phyloP scores from a whole-genome alignment of 2,113 vertebrate genomes.

The Danio rerio region DNA sequence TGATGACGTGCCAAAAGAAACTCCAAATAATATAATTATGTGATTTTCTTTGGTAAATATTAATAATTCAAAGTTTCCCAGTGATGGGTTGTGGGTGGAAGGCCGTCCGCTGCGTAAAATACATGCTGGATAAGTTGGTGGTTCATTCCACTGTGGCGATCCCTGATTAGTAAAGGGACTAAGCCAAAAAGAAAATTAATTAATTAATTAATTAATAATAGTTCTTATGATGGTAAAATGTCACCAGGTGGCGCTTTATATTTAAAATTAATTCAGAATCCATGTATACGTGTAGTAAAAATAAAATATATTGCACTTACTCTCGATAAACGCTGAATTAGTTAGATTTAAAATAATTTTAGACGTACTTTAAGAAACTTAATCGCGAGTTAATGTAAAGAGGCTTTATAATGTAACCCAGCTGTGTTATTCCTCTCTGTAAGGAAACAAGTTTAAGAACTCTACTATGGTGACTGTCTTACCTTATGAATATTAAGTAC shows the following conservation, averaged over 20 bases:
- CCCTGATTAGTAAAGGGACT: too few species aligned
- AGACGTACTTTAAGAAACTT: background rate
- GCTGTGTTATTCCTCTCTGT: background rate
- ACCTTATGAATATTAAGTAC: background rate
- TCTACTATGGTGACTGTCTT: background rate
- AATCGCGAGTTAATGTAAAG: background rate
- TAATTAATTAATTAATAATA: too few species aligned
- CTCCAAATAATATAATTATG: background rate
- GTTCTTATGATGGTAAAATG: too few species aligned
- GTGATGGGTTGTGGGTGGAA: too few species aligned
- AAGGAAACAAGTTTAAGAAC: too few species aligned
- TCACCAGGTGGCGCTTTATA: background rate
- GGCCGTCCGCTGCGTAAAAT: too few species aligned
- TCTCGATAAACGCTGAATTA: background rate
- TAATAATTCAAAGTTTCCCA: too few species aligned
- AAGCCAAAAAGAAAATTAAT: too few species aligned
- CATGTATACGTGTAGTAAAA: background rate
- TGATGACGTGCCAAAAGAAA: background rate
- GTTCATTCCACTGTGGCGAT: too few species aligned
- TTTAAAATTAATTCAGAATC: background rate
- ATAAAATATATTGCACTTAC: background rate
- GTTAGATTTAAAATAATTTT: background rate
- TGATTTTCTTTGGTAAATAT: too few species aligned
- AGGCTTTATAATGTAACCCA: background rate
- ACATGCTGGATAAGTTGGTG: too few species aligned